A percentile compares a stretch with the other conserved stretches of the same genome.
These are phyloP conservation scores for Tenthredo mesomela DNA, from an alignment of 2,888 invertebrate genomes.

Conservation along the genomic window DNA sequence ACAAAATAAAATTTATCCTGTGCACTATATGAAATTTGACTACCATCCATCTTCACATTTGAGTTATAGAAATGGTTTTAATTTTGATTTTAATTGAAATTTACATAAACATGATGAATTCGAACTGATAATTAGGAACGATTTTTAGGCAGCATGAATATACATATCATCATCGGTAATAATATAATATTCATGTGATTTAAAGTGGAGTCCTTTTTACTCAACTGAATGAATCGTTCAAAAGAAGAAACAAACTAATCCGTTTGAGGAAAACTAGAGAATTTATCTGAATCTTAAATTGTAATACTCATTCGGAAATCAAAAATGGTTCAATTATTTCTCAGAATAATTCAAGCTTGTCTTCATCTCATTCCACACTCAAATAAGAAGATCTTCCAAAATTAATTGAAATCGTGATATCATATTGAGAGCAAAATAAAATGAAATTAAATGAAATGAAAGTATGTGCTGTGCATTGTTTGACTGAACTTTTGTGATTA, in stretches of 20 bases:
- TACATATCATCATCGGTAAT: conserved; percentile 12
- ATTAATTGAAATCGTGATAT: background rate
- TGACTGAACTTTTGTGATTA: conserved; percentile 46
- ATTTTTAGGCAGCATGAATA: conserved; percentile 17
- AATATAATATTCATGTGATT: background rate
- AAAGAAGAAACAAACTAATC: background rate
- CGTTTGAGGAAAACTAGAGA: background rate
- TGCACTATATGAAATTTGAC: background rate
- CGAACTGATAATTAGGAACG: background rate
- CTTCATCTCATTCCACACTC: background rate
- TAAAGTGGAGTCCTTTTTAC: background rate
- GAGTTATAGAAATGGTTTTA: background rate
- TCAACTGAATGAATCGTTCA: background rate
- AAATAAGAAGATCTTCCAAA: background rate
- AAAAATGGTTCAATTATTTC: background rate
- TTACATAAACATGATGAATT: background rate
- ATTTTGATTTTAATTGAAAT: background rate
- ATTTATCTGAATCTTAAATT: background rate
- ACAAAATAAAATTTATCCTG: background rate
- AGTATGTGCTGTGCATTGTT: conserved; percentile 27
- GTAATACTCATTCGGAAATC: background rate
- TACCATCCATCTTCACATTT: background rate
- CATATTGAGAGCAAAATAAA: background rate
- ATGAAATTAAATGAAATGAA: background rate
- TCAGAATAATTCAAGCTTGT: background rate